Evolutionary conservation across 2,888 invertebrate genomes (phyloP).

Genomic region (Drosophila maculinotata): DNA sequence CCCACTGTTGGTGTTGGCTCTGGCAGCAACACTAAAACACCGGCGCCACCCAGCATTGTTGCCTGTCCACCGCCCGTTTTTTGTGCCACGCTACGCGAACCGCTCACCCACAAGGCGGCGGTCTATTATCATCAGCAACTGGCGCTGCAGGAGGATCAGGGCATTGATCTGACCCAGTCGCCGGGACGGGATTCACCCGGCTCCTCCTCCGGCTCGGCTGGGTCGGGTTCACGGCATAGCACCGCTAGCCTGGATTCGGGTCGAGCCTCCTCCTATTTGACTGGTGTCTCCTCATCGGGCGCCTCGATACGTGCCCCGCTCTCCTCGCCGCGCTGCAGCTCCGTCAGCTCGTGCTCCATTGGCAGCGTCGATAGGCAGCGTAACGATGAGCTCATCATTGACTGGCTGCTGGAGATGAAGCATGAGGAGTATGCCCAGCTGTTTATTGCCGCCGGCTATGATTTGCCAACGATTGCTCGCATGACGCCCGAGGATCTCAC

Average conservation of each 20-base stretch:
- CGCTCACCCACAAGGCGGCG: conserved; percentile 91
- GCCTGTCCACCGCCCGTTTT: conserved; percentile 89
- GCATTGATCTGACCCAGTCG: conserved; percentile 95
- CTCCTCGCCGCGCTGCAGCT: conserved; percentile 89
- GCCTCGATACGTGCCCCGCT: conserved; percentile 85
- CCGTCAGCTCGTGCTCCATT: conserved; percentile 91
- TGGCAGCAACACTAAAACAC: conserved; percentile 73
- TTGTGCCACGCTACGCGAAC: conserved; percentile 86
- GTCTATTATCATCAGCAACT: conserved; percentile 93
- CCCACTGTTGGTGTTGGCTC: conserved; percentile 81
- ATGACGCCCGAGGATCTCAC: conserved; percentile 99
- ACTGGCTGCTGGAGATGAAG: conserved; percentile 96
- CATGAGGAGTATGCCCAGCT: conserved; percentile 97
- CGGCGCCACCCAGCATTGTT: conserved; percentile 81
- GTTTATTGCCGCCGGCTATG: conserved; percentile 98
- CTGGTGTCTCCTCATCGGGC: conserved; percentile 82
- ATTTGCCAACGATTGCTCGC: conserved; percentile 98
- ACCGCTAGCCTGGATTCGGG: conserved; percentile 95
- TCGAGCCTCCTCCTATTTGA: conserved; percentile 93
- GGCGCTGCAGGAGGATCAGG: conserved; percentile 94
- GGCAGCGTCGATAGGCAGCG: conserved; percentile 92
- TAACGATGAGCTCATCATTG: conserved; percentile 95
- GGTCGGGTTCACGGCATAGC: conserved; percentile 94
- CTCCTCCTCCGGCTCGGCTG: conserved; percentile 93
- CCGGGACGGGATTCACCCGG: conserved; percentile 97